Base-by-base conservation (phyloP, 2,113 vertebrate species). In the Chunga burmeisteri region DNA sequence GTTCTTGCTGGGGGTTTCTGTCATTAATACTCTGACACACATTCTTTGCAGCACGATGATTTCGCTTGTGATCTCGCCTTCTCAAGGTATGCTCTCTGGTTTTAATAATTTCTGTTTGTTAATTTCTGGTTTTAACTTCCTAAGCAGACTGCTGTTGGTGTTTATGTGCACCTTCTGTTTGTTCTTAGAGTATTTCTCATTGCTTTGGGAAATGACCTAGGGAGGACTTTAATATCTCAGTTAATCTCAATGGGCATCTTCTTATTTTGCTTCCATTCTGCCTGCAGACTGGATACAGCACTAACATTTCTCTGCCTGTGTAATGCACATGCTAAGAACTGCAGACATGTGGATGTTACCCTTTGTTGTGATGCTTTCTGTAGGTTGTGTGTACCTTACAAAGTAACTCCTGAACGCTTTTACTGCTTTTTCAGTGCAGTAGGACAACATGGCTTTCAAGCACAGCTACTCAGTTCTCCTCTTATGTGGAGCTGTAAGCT, bases 121-220 rank as follows among this genome's bases (percentile, higher is more conserved):
- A 46, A 52, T 38, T 81, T 68, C 20, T 72, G 52, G 4, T 79
- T 80, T 65, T 68, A 75, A 36, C 26, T 90, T 80, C 44, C 40
- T 52, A 77, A 74, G 20, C 32, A 88, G 25, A 40, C 10, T 88
- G 75, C 44, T 83, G 50, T 44, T 86, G 22, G 18, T 65, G 87
- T 93, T 94, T 63, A 78, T 29, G 55, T n/a, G 40, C 16, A 29
- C 38, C 27, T 92, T 70, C 65, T 87, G 47, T 44, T 95, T 86
- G 17, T 81, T 67, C 20, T 59, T 77, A 32, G 46, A 53, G 12
- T 34, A n/a, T 53, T 91, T 84, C 56, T 86, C 38, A 52, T 34
- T 72, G 61, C 46, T 87, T 89, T 95, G 70, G 42, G 70, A 89
- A 79, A 94, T 56, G 56, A 68, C 55, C 22, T 46, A 34, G 18